These are phyloP conservation scores for Equus quagga DNA, from an alignment of 2,113 vertebrate genomes.

Conservation along the genomic window DNA sequence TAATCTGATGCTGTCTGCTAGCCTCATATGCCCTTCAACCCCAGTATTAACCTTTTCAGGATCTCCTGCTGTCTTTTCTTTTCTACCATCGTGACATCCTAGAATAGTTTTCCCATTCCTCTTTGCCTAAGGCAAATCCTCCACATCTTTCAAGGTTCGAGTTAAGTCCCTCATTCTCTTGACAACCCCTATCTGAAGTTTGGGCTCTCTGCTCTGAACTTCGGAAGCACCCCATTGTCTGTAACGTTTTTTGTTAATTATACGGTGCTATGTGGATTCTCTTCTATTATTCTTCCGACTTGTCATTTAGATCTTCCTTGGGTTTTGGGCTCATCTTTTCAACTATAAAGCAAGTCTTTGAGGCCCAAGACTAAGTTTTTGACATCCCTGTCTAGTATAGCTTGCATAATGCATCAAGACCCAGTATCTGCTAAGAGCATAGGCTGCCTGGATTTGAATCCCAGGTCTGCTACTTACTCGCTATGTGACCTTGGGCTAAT, in stretches of 20 bases:
- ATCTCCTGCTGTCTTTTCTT: neutral
- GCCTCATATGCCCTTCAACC: neutral
- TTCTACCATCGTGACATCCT: neutral
- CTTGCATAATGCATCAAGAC: neutral
- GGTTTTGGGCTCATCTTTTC: neutral
- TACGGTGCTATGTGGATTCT: neutral
- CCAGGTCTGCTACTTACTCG: neutral
- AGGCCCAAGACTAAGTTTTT: neutral
- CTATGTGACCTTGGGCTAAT: neutral
- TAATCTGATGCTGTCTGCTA: neutral
- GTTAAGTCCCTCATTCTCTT: neutral
- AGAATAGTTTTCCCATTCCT: neutral
- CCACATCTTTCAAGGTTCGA: neutral
- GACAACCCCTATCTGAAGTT: neutral
- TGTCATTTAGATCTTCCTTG: neutral
- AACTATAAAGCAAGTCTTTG: neutral
- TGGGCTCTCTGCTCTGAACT: neutral
- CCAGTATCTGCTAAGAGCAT: neutral
- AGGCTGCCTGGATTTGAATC: neutral
- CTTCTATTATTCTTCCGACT: neutral
- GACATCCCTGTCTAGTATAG: neutral
- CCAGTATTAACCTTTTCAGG: neutral
- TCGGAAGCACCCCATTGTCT: neutral
- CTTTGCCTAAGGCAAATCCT: constrained; percentile 2
- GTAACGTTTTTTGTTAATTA: neutral